Evolutionary conservation across 2,888 invertebrate genomes (phyloP), one percentile per base, ranked within the genome.

Genomic region (Xanthia icteritia): DNA sequence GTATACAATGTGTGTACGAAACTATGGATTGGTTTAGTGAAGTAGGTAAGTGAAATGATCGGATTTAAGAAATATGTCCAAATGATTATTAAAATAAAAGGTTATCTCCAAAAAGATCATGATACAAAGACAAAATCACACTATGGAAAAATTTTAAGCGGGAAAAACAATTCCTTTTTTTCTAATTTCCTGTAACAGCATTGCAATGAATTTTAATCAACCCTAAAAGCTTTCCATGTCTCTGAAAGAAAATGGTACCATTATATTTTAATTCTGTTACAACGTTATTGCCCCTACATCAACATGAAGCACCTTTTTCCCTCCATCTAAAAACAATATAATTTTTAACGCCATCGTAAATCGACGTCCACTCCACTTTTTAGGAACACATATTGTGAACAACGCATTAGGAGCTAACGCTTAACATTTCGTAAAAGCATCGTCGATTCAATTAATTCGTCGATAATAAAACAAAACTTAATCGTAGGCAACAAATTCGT

Each of bases 381-480:
- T 39, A 45, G 77, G 73, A 45, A 82, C 72, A 67, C 74, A 73
- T 65, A 63, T 76, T 63, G 70, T 39, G 58, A 51, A 63, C 58
- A 76, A 76, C 64, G 20, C 75, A 83, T 84, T 86, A 78, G 76
- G 56, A 67, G 65, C 63, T 27, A 67, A 73, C 64, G 60, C 67
- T 63, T 73, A 68, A 73, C 80, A 66, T 78, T 76, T 71, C 74
- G 75, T 85, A 76, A 83, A 82, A 85, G 77, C 78, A 79, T 67
- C 67, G 72, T 79, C 73, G 51, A 85, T 81, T 79, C 83, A 87
- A 87, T 86, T 86, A 88, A 85, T 85, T 77, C 76, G 27, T 77
- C 78, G 78, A 81, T 84, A 74, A 72, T 76, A 86, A 76, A 82
- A 84, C 67, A 81, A 82, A 76, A 74, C 75, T 69, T 77, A 79